Conservation (phyloP, 2,888 invertebrate genomes). For the Escarpia spicata region DNA sequence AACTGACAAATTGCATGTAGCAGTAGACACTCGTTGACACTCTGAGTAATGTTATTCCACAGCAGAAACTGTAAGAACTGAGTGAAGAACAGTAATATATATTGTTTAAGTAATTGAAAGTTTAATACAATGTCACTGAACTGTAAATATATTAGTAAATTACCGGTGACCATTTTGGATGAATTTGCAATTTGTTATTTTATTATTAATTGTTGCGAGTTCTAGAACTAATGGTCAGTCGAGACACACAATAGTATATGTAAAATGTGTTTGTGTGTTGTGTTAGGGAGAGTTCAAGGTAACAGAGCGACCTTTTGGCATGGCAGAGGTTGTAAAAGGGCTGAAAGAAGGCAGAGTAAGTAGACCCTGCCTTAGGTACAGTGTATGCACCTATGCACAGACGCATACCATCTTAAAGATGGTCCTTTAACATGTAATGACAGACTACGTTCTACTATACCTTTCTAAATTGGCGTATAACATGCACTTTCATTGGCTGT, state of each 20-base stretch:
- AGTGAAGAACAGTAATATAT: too few relatives aligned
- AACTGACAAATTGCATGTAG: too few relatives aligned
- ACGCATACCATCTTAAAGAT: too few relatives aligned
- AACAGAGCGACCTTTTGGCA: slow-evolving; percentile 73
- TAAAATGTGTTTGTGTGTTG: not conserved
- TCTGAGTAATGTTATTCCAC: too few relatives aligned
- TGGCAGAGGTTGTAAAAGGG: slow-evolving; percentile 81
- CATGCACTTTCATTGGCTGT: not conserved
- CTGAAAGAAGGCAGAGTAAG: slow-evolving; percentile 84
- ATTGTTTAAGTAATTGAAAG: too few relatives aligned
- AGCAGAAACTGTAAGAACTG: too few relatives aligned
- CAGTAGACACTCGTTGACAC: too few relatives aligned
- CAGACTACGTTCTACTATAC: not conserved
- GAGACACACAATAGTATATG: not conserved
- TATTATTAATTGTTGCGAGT: not conserved
- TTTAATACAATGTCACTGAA: too few relatives aligned
- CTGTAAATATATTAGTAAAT: too few relatives aligned
- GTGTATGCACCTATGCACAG: not conserved
- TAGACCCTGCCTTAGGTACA: slow-evolving; percentile 41
- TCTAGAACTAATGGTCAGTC: not conserved
- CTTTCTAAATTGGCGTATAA: not conserved
- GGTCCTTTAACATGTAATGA: not conserved
- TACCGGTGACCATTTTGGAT: too few relatives aligned
- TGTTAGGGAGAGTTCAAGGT: slow-evolving; percentile 79
- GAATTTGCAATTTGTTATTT: not conserved